These are phyloP conservation scores for Polia nebulosa DNA, from an alignment of 2,888 invertebrate species.

Conservation along the genomic window DNA sequence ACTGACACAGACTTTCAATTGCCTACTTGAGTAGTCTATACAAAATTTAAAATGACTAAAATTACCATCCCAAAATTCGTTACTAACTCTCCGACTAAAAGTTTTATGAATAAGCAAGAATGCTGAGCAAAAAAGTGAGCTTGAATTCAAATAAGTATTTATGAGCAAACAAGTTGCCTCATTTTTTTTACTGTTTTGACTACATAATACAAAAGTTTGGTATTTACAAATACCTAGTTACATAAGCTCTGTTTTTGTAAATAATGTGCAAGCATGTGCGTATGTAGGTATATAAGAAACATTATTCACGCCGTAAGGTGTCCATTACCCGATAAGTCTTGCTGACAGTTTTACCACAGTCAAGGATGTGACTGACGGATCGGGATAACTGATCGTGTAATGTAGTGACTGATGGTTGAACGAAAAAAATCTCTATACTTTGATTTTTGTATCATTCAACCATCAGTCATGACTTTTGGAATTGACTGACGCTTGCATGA, in stretches of 20 bases:
- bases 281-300: constrained; percentile 40
- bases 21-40: no score
- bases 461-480: no score
- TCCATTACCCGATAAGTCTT: no score
- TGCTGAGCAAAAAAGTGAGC: constrained; percentile 40
- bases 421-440: no score
- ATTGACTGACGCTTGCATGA: no score
- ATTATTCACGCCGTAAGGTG: constrained; percentile 33
- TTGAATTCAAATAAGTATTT: constrained; percentile 13
- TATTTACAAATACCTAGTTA: constrained; percentile 28
- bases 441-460: no score
- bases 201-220: constrained; percentile 1
- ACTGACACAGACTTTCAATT: no score
- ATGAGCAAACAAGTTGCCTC: constrained; percentile 4
- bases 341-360: no score
- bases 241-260: constrained; percentile 26
- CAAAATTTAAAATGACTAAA: not conserved
- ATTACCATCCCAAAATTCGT: not conserved
- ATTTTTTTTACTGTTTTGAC: not conserved
- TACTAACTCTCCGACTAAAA: not conserved
- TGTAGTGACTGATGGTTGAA: no score
- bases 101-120: constrained; percentile 5
- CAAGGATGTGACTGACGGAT: no score
- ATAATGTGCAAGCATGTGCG: constrained; percentile 46
- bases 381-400: no score